Evolutionary conservation across 1,140 invertebrate species (phyloP).

Genomic region (Drosophila guanche): DNA sequence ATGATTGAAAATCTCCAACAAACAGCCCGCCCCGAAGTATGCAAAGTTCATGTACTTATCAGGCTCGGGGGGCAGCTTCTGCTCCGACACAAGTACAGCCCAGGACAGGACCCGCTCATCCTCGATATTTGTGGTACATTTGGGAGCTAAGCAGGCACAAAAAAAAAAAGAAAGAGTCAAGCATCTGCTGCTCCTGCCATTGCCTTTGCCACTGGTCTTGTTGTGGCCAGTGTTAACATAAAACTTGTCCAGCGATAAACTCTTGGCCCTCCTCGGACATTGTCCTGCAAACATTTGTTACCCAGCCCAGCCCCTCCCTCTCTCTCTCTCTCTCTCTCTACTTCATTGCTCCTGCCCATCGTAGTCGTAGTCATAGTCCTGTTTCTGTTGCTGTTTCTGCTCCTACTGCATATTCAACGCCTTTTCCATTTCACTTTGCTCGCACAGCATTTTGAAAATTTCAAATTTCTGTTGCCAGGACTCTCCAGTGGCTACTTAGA

Average conservation of each 20-base stretch:
- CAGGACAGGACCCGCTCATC: slow-evolving; percentile 5
- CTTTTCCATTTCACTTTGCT: slow-evolving; percentile 32
- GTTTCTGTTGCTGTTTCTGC: slow-evolving; percentile 3
- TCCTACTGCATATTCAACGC: slow-evolving; percentile 52
- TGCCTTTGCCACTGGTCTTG: slow-evolving; percentile 29
- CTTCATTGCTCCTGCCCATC: background rate
- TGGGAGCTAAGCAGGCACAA: slow-evolving; percentile 64
- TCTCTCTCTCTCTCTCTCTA: slow-evolving; percentile 10
- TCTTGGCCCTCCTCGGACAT: slow-evolving; percentile 43
- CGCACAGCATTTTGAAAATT: slow-evolving; percentile 50
- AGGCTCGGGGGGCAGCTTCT: slow-evolving; percentile 33
- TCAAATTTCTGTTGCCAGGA: slow-evolving; percentile 38
- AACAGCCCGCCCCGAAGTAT: slow-evolving; percentile 45
- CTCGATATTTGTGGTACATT: slow-evolving; percentile 66
- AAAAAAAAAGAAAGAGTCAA: slow-evolving; percentile 16
- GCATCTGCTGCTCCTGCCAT: slow-evolving; percentile 26
- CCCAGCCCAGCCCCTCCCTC: slow-evolving; percentile 1
- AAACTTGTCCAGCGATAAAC: slow-evolving; percentile 62
- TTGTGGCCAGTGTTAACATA: slow-evolving; percentile 60
- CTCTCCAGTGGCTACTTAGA: slow-evolving; percentile 58
- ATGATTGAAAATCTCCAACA: slow-evolving; percentile 69
- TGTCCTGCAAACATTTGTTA: slow-evolving; percentile 46
- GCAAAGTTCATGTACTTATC: slow-evolving; percentile 67
- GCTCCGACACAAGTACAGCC: background rate
- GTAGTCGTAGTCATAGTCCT: background rate